A percentile compares a stretch with the other conserved stretches of the same genome.
phyloP scores from a whole-genome alignment of 2,888 invertebrate species.

The Eurytoma californica region DNA sequence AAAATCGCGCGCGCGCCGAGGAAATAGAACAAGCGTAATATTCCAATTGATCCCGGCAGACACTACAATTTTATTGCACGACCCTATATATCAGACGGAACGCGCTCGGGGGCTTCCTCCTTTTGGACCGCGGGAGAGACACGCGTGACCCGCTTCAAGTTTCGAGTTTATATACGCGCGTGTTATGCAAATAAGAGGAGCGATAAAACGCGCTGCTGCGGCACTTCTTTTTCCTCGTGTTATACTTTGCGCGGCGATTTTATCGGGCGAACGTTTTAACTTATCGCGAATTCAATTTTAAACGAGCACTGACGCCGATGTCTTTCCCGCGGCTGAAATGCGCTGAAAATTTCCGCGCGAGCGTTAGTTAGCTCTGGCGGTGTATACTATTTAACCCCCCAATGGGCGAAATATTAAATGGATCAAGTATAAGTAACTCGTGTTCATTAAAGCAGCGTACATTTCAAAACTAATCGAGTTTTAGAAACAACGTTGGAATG shows the following conservation, averaged over 20 bases:
- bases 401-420: slow-evolving; percentile 22
- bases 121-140: neutral
- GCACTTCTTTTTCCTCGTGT: neutral
- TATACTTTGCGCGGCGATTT: neutral
- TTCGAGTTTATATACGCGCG: neutral
- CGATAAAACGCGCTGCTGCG: neutral
- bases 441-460: slow-evolving; percentile 15
- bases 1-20: slow-evolving; percentile 34
- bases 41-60: slow-evolving; percentile 44
- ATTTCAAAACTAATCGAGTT: slow-evolving; percentile 21
- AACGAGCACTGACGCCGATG: neutral
- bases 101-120: neutral
- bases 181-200: neutral
- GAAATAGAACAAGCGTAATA: slow-evolving; percentile 49
- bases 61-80: slow-evolving; percentile 25
- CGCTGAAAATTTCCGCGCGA: neutral
- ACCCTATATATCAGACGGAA: neutral
- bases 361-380: too few species aligned
- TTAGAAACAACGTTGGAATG: slow-evolving; percentile 25
- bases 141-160: neutral
- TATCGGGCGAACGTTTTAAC: neutral
- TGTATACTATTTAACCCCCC: neutral
- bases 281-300: too few species aligned
- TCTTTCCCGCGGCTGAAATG: neutral
- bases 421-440: slow-evolving; percentile 10